Conservation (phyloP, 2,113 vertebrate genomes). For the Charina bottae region DNA sequence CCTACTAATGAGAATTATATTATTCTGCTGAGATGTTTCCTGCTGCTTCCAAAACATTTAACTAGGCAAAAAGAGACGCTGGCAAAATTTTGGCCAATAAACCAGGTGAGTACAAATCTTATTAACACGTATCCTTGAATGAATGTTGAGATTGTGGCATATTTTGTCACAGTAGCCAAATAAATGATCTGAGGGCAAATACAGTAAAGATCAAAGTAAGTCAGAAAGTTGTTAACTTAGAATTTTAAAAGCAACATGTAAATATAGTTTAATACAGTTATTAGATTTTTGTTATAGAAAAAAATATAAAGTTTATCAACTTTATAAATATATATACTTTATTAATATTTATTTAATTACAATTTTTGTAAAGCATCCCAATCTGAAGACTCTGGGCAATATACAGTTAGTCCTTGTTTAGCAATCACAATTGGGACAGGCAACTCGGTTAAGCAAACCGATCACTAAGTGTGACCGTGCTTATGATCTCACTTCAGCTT, state of each 20-base stretch:
- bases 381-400: neutral
- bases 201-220: neutral
- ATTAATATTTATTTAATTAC: neutral
- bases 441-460: neutral
- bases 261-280: neutral
- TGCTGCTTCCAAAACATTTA: neutral
- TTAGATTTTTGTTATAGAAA: too few species aligned
- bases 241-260: neutral
- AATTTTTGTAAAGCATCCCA: neutral
- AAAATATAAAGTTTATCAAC: neutral
- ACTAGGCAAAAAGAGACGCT: neutral
- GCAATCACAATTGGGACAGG: neutral
- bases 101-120: neutral
- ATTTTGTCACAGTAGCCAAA: neutral
- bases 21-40: neutral
- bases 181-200: neutral
- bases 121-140: neutral
- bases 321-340: neutral
- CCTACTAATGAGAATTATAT: neutral
- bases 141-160: neutral
- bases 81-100: neutral
- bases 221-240: neutral
- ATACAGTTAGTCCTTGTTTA: neutral
- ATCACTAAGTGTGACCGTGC: neutral
- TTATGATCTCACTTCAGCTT: too few species aligned